phyloP scores from a whole-genome alignment of 2,797 vertebrate species.

The Aldrovandia affinis region DNA sequence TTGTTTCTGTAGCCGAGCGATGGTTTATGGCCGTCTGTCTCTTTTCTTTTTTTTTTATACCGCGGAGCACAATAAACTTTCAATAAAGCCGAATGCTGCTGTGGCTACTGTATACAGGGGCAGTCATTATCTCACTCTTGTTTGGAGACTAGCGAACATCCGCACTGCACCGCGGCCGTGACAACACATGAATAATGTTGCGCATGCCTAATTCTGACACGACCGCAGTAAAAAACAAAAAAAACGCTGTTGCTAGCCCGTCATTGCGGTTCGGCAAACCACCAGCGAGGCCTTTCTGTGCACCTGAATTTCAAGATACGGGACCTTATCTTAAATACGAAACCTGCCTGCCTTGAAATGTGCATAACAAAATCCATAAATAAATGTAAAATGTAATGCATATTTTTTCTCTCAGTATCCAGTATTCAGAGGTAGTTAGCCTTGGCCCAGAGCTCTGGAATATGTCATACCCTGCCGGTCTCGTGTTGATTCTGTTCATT shows the following conservation, averaged over 20 bases:
- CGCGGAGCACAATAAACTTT: background rate
- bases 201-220: background rate
- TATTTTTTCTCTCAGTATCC: slow-evolving; percentile 1
- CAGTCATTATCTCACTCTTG: background rate
- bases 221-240: background rate
- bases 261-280: background rate
- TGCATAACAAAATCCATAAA: background rate
- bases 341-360: background rate
- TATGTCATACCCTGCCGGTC: slow-evolving; percentile 5
- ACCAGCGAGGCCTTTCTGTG: background rate
- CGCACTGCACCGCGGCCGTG: background rate
- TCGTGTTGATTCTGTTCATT: background rate
- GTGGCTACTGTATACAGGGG: background rate
- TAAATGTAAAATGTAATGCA: slow-evolving; percentile 20
- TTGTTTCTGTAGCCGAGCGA: slow-evolving; percentile 17
- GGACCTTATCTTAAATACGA: slow-evolving; percentile 13
- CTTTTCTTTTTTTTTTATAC: no score
- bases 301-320: slow-evolving; percentile 1
- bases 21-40: slow-evolving; percentile 18
- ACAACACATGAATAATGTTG: background rate
- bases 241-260: background rate
- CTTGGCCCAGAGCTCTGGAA: background rate
- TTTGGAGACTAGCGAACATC: background rate
- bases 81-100: background rate
- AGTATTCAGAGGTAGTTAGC: background rate